Evolutionary conservation across 2,113 vertebrate species (phyloP).

Genomic region (Rissa tridactyla): DNA sequence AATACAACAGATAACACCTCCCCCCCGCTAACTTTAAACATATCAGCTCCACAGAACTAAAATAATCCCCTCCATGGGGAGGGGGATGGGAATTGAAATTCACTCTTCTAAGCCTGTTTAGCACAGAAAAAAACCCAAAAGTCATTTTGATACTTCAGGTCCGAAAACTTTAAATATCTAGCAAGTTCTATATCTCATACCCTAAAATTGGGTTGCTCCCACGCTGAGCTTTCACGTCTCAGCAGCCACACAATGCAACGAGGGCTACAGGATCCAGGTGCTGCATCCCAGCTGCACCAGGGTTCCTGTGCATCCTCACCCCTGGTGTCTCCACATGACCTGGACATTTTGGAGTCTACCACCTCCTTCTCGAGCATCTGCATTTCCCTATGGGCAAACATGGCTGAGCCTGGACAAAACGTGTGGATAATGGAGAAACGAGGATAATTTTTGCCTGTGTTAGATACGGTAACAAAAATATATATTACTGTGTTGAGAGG

Average conservation of each 20-base stretch:
- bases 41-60: background rate
- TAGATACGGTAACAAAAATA: background rate
- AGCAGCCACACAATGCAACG: background rate
- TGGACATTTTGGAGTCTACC: background rate
- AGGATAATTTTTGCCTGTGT: background rate
- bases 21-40: background rate
- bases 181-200: background rate
- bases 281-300: background rate
- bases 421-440: fast-evolving
- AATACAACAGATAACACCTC: background rate
- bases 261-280: background rate
- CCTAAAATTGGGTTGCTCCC: background rate
- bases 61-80: background rate
- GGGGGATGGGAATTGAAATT: background rate
- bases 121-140: background rate
- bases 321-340: fast-evolving
- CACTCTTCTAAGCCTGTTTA: background rate
- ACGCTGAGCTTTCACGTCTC: background rate
- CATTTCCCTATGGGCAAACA: background rate
- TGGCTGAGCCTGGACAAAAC: background rate
- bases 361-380: too few relatives aligned
- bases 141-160: background rate
- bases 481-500: fast-evolving
- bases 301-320: background rate
- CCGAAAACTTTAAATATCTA: background rate